These are phyloP conservation scores for Philypnodon macrostomus DNA, from an alignment of 2,797 vertebrate genomes.

Conservation along the genomic window DNA sequence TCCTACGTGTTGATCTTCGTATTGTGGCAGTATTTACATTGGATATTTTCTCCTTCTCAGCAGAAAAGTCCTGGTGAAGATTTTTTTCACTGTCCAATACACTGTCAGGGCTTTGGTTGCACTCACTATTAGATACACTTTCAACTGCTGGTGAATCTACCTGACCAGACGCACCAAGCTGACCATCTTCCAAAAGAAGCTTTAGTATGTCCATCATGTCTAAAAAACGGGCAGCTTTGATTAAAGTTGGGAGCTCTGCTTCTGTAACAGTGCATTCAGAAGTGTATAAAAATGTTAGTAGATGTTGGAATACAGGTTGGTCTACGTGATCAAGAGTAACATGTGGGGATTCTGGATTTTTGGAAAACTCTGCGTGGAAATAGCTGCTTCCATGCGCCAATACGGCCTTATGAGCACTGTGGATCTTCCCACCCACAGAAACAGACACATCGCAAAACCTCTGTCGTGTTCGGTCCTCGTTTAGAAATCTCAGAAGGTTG, in stretches of 20 bases:
- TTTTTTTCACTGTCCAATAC: conserved; percentile 75
- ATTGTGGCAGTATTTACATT: conserved; percentile 51
- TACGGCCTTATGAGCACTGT: conserved; percentile 90
- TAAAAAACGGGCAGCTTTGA: conserved; percentile 91
- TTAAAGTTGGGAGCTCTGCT: conserved; percentile 83
- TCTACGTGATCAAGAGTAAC: conserved; percentile 91
- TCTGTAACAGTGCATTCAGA: conserved; percentile 87
- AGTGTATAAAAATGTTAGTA: conserved; percentile 92
- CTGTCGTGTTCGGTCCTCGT: conserved; percentile 83
- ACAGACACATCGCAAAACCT: conserved; percentile 91
- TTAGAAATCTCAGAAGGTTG: conserved; percentile 88
- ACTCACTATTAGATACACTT: conserved; percentile 66
- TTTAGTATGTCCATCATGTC: conserved; percentile 94
- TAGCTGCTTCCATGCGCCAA: conserved; percentile 96
- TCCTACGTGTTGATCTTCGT: conserved; percentile 82
- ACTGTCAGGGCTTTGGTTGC: conserved; percentile 81
- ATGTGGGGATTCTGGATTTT: conserved; percentile 81
- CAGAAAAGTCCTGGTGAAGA: conserved; percentile 44
- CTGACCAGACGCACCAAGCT: conserved; percentile 32
- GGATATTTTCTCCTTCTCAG: conserved; percentile 70
- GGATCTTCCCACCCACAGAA: conserved; percentile 85
- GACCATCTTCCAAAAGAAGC: conserved; percentile 75
- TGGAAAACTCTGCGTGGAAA: conserved; percentile 91
- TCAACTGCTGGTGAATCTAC: conserved; percentile 42
- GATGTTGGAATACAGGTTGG: conserved; percentile 86